Evolutionary conservation across 2,888 invertebrate genomes (phyloP).

Genomic region (Nematopogon swammerdamellus): DNA sequence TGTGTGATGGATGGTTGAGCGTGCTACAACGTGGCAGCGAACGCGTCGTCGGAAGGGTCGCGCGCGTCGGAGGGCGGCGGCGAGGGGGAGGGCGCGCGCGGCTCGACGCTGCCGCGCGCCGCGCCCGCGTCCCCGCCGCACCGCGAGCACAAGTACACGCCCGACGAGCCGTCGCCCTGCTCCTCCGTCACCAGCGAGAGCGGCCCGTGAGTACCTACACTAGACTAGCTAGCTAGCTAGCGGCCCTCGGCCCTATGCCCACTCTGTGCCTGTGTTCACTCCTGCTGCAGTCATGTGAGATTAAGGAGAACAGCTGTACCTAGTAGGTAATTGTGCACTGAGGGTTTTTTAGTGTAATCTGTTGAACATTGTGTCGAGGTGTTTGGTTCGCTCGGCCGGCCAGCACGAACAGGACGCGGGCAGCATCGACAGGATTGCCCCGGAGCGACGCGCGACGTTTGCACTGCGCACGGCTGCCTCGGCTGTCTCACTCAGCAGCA

Average conservation of each 20-base stretch:
- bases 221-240: not conserved
- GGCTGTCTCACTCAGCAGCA: too few species aligned
- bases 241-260: too few species aligned
- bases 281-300: too few species aligned
- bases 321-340: too few species aligned
- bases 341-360: too few species aligned
- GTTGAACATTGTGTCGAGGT: too few species aligned
- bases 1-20: constrained; percentile 32
- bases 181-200: constrained; percentile 86
- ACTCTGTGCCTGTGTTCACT: not conserved
- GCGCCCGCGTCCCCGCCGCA: constrained; percentile 39
- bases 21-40: constrained; percentile 49
- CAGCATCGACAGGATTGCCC: too few species aligned
- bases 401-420: too few species aligned
- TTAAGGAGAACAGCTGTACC: too few species aligned
- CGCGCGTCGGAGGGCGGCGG: constrained; percentile 49
- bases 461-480: too few species aligned
- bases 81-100: constrained; percentile 40
- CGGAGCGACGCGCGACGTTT: too few species aligned
- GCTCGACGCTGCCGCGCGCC: constrained; percentile 39
- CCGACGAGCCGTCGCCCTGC: constrained; percentile 80
- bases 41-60: constrained; percentile 52
- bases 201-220: constrained; percentile 53
- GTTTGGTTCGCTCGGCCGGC: too few species aligned
- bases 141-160: constrained; percentile 65